These are phyloP conservation scores for Drosophila repletoides DNA, from an alignment of 1,140 invertebrate genomes.

Conservation along the genomic window DNA sequence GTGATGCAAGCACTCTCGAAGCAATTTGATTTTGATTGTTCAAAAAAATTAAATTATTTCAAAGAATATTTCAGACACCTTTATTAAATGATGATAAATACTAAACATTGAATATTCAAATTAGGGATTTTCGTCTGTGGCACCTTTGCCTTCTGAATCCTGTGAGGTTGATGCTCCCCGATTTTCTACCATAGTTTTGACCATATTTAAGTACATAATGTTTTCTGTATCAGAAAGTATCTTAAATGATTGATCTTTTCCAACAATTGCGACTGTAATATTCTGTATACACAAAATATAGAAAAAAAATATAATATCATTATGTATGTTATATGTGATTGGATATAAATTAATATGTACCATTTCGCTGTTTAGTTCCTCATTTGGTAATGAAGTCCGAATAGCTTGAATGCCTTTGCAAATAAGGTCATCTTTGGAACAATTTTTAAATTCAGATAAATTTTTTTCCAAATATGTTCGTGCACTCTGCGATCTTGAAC, in stretches of 20 bases:
- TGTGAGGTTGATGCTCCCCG: constrained; percentile 3
- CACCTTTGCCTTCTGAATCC: constrained; percentile 28
- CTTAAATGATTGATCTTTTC: constrained; percentile 88
- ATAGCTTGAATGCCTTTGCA: constrained; percentile 96
- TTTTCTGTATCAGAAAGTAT: constrained; percentile 91
- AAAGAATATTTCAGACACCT: constrained; percentile 21
- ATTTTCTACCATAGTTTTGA: constrained; percentile 22
- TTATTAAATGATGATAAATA: constrained; percentile 20
- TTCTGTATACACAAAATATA: constrained; percentile 12
- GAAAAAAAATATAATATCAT: constrained; percentile 28
- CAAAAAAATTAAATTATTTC: no score
- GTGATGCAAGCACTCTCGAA: no score
- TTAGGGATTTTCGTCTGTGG: constrained; percentile 36
- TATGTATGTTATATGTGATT: no score
- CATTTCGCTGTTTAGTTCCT: constrained; percentile 84
- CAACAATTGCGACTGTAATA: constrained; percentile 84
- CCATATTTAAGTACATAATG: constrained; percentile 84
- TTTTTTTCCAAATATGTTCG: constrained; percentile 98
- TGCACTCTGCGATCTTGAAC: constrained; percentile 98
- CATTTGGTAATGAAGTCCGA: constrained; percentile 96
- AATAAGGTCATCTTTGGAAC: constrained; percentile 92
- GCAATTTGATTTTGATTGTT: no score
- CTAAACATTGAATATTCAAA: neutral
- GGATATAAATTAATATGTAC: constrained; percentile 37
- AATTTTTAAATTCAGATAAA: constrained; percentile 89